Evolutionary conservation across 2,888 invertebrate species (phyloP).

Genomic region (Herminia tarsipennalis): DNA sequence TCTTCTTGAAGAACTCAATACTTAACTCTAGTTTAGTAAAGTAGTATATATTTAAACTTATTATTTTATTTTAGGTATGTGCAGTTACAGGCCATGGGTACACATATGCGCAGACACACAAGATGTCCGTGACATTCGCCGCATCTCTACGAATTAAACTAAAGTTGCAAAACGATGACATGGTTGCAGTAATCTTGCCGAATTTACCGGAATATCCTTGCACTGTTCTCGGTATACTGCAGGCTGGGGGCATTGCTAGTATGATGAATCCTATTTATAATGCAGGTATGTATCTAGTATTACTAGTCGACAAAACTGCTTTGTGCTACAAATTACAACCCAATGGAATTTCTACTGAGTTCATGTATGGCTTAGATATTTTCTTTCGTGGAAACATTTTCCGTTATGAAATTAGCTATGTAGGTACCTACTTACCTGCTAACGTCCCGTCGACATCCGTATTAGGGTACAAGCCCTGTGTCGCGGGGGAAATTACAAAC

Average conservation of each 20-base stretch:
- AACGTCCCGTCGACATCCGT: no score
- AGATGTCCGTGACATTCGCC: slow-evolving; percentile 86
- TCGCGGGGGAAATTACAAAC: no score
- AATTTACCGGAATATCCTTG: slow-evolving; percentile 91
- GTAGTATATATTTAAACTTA: background rate
- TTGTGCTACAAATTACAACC: background rate
- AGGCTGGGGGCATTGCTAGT: slow-evolving; percentile 89
- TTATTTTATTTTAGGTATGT: slow-evolving; percentile 86
- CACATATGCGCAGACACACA: slow-evolving; percentile 88
- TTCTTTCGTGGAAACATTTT: no score
- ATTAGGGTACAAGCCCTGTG: no score
- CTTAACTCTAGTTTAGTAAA: no score
- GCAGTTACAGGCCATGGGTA: slow-evolving; percentile 90
- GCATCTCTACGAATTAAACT: slow-evolving; percentile 88
- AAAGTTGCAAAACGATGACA: slow-evolving; percentile 87
- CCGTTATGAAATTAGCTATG: no score
- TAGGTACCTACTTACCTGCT: no score
- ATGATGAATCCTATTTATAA: slow-evolving; percentile 89
- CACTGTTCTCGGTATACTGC: slow-evolving; percentile 86
- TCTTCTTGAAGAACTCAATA: no score
- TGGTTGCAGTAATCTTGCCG: slow-evolving; percentile 89
- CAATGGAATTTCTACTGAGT: no score
- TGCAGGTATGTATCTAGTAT: slow-evolving; percentile 55
- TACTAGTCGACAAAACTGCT: background rate
- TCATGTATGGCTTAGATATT: no score